A percentile compares a stretch with the other conserved stretches of the same genome.
Conservation (phyloP, 2,113 vertebrate species). For the Chrysochloris asiatica region DNA sequence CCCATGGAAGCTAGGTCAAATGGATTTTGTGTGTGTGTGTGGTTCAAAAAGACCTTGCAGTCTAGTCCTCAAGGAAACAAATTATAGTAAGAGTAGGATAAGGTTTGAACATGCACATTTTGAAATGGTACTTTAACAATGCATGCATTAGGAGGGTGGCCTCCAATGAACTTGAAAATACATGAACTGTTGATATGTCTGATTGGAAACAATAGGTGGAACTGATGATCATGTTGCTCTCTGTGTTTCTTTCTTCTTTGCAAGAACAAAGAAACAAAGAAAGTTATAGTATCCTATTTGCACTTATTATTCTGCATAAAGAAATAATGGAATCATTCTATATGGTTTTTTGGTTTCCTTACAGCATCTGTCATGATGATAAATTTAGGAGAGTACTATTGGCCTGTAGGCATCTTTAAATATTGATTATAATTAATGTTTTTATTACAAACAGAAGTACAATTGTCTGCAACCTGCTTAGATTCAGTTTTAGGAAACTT, state of each 20-base stretch:
- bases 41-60: too few species aligned
- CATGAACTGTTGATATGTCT: constrained; percentile 43
- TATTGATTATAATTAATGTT: constrained; percentile 44
- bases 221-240: constrained; percentile 43
- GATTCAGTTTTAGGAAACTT: not conserved
- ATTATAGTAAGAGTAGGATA: not conserved
- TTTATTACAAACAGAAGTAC: constrained; percentile 20
- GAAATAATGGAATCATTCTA: constrained; percentile 26
- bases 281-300: not conserved
- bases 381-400: constrained; percentile 11
- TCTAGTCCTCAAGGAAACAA: not conserved
- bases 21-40: too few species aligned
- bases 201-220: constrained; percentile 60
- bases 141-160: constrained; percentile 8
- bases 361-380: not conserved
- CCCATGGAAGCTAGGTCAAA: too few species aligned
- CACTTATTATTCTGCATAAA: not conserved
- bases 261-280: not conserved
- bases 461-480: not conserved
- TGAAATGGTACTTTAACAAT: not conserved
- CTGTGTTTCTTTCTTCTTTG: constrained; percentile 30
- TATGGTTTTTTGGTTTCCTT: not conserved
- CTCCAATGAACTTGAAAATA: constrained; percentile 55
- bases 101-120: not conserved
- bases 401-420: not conserved